Base-by-base conservation (phyloP, 2,888 invertebrate genomes). In the Eulithis prunata region DNA sequence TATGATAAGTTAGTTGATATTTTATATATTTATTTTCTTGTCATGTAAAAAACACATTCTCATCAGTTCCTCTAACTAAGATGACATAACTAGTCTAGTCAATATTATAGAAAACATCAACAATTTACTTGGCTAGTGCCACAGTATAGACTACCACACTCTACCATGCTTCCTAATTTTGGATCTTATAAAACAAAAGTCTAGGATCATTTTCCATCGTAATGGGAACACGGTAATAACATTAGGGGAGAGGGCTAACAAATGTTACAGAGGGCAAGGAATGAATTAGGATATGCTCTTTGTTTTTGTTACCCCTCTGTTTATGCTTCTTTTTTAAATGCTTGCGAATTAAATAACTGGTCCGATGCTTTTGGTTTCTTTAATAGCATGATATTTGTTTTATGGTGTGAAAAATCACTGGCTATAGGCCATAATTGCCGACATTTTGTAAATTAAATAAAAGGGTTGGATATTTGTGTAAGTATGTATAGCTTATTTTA, bases 231-330 rank as follows among this genome's bases (percentile, higher is more conserved):
- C 54, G 62, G 60, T 56, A 28, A 60, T 56, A 47, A 56, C 65
- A 60, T 62, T 36, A 64, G 56, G 49, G 62, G 58, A 61, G 60
- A 59, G 63, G 61, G 53, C 49, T 59, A 65, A 68, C 49, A 67
- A 70, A 72, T 69, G 72, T 65, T 56, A 60, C 62, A 54, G 60
- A 57, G 65, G 57, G 61, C 62, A 57, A 55, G 55, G 57, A 72
- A 67, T 65, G 65, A 68, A 69, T 70, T 70, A 64, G 60, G 57
- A 66, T 67, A 67, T 70, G 61, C 63, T 58, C 63, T 64, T 58
- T 61, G 67, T 62, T 59, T 62, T 66, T 56, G 52, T 56, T 58
- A 56, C 60, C 59, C 21, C 56, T 53, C 59, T 52, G 51, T 53
- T 68, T 64, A 61, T 49, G 52, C 41, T 52, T 49, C 28, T 36